These are phyloP conservation scores for Lasioglossum villosulum DNA, from an alignment of 2,888 invertebrate genomes.

Conservation along the genomic window DNA sequence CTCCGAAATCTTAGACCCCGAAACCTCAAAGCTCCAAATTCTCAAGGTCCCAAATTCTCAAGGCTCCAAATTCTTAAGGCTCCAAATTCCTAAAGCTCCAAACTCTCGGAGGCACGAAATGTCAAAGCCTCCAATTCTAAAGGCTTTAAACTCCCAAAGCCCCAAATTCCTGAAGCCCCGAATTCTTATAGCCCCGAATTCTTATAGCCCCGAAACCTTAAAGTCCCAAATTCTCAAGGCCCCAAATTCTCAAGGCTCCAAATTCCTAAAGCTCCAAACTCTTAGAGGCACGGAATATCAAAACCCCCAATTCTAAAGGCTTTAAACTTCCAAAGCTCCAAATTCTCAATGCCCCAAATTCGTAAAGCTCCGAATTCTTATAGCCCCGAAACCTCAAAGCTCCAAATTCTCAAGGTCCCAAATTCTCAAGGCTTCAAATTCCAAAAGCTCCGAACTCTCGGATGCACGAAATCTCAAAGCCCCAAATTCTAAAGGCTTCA, in stretches of 20 bases:
- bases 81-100: too few species aligned
- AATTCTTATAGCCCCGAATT: too few species aligned
- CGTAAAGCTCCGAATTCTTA: not conserved
- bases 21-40: not conserved
- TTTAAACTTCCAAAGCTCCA: not conserved
- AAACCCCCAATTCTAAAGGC: not conserved
- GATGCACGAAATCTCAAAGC: not conserved
- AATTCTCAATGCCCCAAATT: not conserved
- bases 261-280: not conserved
- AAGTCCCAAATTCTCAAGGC: too few species aligned
- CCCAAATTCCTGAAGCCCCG: too few species aligned
- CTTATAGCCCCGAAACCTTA: too few species aligned
- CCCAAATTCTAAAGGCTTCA: too few species aligned
- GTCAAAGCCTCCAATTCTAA: too few species aligned
- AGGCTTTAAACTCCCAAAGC: too few species aligned
- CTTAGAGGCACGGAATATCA: too few species aligned
- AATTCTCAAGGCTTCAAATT: not conserved
- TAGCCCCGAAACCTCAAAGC: not conserved
- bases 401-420: not conserved
- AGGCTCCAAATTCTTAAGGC: too few species aligned
- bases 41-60: not conserved
- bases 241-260: not conserved
- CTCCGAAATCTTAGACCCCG: not conserved
- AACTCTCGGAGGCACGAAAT: too few species aligned
- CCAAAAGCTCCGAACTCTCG: not conserved